phyloP scores from a whole-genome alignment of 2,888 invertebrate genomes.

The Rosalia funebris region DNA sequence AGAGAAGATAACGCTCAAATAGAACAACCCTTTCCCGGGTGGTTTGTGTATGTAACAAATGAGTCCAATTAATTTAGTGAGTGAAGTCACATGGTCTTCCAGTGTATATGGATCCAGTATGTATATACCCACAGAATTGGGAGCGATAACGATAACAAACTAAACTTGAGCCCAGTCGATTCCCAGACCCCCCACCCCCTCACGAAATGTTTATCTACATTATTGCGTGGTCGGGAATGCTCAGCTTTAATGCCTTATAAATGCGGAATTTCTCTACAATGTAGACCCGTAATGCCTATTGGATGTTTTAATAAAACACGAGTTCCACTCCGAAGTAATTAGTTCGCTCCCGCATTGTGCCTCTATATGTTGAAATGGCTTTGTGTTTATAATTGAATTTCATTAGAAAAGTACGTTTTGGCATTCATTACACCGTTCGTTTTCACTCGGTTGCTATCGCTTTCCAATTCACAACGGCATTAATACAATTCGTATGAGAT shows the following conservation, averaged over 20 bases:
- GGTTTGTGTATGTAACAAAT: no score
- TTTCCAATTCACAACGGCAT: no score
- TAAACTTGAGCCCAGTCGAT: not conserved
- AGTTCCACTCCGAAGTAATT: constrained; percentile 12
- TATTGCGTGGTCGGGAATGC: constrained; percentile 6
- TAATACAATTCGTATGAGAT: no score
- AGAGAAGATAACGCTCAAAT: no score
- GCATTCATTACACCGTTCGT: no score
- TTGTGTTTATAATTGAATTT: constrained; percentile 34
- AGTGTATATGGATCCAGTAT: no score
- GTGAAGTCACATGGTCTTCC: no score
- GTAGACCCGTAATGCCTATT: constrained; percentile 4
- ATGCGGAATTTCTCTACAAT: constrained; percentile 7
- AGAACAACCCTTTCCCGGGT: no score
- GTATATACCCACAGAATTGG: no score
- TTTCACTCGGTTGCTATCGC: no score
- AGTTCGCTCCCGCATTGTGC: constrained; percentile 6
- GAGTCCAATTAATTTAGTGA: no score
- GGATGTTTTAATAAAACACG: constrained; percentile 21
- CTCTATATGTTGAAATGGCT: constrained; percentile 15
- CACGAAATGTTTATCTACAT: constrained; percentile 5
- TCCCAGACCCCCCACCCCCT: not conserved
- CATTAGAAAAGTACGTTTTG: constrained; percentile 33
- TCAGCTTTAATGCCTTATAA: not conserved
- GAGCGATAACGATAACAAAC: no score